A percentile compares a stretch with the other conserved stretches of the same genome.
phyloP scores from a whole-genome alignment of 2,797 vertebrate species.

The Danio jaintianensis region DNA sequence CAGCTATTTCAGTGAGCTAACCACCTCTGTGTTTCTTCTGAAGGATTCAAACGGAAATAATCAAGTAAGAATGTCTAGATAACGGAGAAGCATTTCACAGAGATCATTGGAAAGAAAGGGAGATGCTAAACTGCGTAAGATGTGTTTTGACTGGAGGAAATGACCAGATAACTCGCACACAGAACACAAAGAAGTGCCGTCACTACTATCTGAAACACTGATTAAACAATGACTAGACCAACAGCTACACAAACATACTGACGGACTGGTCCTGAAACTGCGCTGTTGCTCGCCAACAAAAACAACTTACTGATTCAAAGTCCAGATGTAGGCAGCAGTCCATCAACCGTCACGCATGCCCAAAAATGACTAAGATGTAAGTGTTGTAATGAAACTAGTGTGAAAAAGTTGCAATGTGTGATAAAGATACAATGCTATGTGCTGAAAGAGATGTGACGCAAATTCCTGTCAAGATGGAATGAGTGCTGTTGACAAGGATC shows the following conservation, averaged over 20 bases:
- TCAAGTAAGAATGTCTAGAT: background rate
- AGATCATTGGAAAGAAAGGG: background rate
- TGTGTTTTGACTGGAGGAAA: background rate
- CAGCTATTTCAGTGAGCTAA: background rate
- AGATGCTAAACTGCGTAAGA: background rate
- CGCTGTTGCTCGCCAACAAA: conserved; percentile 10
- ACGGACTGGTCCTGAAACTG: background rate
- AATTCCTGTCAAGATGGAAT: no score
- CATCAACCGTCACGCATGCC: background rate
- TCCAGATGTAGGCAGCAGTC: conserved; percentile 18
- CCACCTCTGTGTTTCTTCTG: background rate
- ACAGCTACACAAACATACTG: conserved; percentile 14
- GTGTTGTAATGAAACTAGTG: background rate
- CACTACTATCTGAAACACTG: conserved; percentile 6
- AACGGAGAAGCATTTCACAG: background rate
- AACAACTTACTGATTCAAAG: conserved; percentile 4
- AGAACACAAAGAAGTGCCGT: background rate
- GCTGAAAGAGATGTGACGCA: background rate
- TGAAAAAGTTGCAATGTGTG: background rate
- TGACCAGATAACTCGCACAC: background rate
- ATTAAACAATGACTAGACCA: conserved; percentile 17
- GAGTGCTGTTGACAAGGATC: background rate
- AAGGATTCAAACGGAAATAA: background rate
- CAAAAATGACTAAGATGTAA: background rate
- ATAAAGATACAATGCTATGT: background rate